Conservation (phyloP, 2,888 invertebrate genomes). For the Polyommatus iphigenia region DNA sequence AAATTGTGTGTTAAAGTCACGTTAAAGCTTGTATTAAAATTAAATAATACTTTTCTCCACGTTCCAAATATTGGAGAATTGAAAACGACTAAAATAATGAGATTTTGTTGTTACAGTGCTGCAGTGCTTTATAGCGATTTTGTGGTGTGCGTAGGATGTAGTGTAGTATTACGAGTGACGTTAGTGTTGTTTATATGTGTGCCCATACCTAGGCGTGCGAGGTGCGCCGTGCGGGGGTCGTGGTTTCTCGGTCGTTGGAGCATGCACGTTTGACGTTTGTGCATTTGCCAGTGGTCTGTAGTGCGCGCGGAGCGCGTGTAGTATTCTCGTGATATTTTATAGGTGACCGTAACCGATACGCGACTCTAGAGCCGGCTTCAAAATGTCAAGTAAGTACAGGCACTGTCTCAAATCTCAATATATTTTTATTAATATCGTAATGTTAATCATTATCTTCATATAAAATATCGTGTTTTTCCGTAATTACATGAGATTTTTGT, state of each 20-base stretch:
- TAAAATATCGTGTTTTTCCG: neutral
- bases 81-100: neutral
- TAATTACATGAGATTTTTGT: neutral
- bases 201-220: slow-evolving; percentile 44
- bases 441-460: neutral
- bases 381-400: slow-evolving; percentile 72
- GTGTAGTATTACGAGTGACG: slow-evolving; percentile 27
- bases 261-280: slow-evolving; percentile 47
- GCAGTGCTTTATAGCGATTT: neutral
- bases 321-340: slow-evolving; percentile 58
- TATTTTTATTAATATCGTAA: neutral
- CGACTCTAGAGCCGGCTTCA: slow-evolving; percentile 70
- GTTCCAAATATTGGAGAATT: neutral
- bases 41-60: neutral
- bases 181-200: slow-evolving; percentile 38
- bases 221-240: slow-evolving; percentile 52
- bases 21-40: too few relatives aligned
- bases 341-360: slow-evolving; percentile 72
- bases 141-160: slow-evolving; percentile 6
- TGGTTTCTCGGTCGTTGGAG: slow-evolving; percentile 48
- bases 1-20: neutral
- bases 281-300: slow-evolving; percentile 62
- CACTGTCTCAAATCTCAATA: slow-evolving; percentile 30
- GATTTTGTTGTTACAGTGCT: neutral
- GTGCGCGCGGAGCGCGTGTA: slow-evolving; percentile 70